Evolutionary conservation across 2,797 vertebrate species (phyloP), one percentile per base, ranked within the genome.

Genomic region (Sylvilagus floridanus): DNA sequence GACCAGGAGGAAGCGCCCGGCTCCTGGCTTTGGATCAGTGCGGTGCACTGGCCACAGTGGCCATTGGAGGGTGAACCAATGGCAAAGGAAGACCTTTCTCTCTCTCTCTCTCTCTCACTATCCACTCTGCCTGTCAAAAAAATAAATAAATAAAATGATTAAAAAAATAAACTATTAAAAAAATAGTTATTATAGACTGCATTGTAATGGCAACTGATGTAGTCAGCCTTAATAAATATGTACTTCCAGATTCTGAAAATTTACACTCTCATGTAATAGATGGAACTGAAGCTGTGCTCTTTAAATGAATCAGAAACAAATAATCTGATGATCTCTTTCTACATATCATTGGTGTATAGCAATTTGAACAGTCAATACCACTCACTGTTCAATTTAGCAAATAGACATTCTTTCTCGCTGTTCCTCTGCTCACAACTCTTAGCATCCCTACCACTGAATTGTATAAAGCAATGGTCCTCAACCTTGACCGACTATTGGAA

Each of bases 311-410:
- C 13, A 57, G 52, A 50, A 47, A 47, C 86, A 92, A 72, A 77
- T 32, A 93, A 12, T 24, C 37, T 60, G 72, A 76, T 84, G 75
- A 84, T 88, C 47, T 89, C 14, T 93, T 75, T 93, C 12, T 63
- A 69, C 2, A 54, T 57, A 76, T 32, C 65, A 71, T n/a, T 37
- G 12, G 26, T 81, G 13, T 73, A 73, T 0, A 54, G 24, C 12
- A 91, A 71, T 82, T 30, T 92, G 66, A 84, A 84, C 12, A 94
- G 35, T 85, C n/a, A 82, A 62, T 76, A 79, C 79, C 22, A 62
- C 60, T 92, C 47, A 84, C 13, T 95, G 24, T 93, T 92, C 83
- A 95, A 86, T 50, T 76, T 81, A 91, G 26, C n/a, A 69, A 87
- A 13, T 7, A 73, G 35, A 79, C 28, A 28, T 54, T 54, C 5